Evolutionary conservation across 2,888 invertebrate genomes (phyloP), one percentile per base, ranked within the genome.

Genomic region (Augiades crinisus): DNA sequence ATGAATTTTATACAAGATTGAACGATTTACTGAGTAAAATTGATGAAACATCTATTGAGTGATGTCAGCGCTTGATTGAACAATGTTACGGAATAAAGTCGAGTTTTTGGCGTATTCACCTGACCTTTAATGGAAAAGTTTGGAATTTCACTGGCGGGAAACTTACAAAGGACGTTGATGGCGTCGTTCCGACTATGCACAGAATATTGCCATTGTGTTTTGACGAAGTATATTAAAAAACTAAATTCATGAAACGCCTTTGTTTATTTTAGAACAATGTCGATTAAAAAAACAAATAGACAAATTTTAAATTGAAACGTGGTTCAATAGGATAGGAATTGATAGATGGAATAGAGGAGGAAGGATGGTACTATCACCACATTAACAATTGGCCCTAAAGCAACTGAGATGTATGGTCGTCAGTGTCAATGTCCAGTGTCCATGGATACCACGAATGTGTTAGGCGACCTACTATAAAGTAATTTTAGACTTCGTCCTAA

Each of bases 1-100:
- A 87, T 89, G 87, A 89, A 88, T 89, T 88, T 88, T 86, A 84
- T 88, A 88, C 86, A 88, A 88, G 88, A 88, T 87, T 84, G 88
- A 88, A 81, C 87, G 88, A 88, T 87, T 88, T 88, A 85, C 77
- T 81, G 78, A 83, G 78, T 79, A 73, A 85, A 84, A 89, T 88
- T 88, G 87, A 89, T 88, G 86, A 81, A 80, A 81, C 83, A 81
- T 86, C 83, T 81, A 87, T 86, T 80, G 84, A 78, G 73, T 74
- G 76, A 71, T 80, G 86, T 80, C 78, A 74, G 81, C 70, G 63
- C 72, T 73, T 78, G 85, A 87, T 84, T 81, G 84, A 74, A 72
- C 75, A 76, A 68, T 75, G 68, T 65, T 67, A 27, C 49, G 41
- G 36, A 33, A 44, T 50, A 36, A 41, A 24, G 12, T 33, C 34